Conservation (phyloP, 2,797 vertebrate species). For the Hybognathus amarus region DNA sequence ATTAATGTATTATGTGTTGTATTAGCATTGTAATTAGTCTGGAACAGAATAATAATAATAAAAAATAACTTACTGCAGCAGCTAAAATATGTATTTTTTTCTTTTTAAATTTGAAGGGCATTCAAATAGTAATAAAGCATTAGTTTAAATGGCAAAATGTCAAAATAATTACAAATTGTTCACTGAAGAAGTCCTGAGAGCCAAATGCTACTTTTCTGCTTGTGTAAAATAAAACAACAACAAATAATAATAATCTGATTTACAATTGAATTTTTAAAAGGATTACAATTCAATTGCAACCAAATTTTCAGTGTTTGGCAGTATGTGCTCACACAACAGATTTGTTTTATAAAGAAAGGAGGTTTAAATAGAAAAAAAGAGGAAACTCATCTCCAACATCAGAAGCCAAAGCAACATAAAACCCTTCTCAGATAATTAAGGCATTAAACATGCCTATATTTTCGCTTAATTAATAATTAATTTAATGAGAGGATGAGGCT, state of each 20-base stretch:
- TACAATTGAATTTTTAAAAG: not conserved
- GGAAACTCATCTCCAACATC: conserved; percentile 62
- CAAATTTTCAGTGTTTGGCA: not conserved
- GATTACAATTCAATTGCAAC: not conserved
- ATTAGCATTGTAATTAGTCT: not conserved
- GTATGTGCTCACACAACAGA: not conserved
- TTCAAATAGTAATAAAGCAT: not conserved
- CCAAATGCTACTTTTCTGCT: not conserved
- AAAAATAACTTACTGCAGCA: not conserved
- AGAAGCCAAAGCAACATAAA: conserved; percentile 86
- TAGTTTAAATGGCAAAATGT: not conserved
- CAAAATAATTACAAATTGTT: not conserved
- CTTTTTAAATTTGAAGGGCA: not conserved
- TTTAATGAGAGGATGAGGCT: conserved; percentile 86
- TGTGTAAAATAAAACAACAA: too few relatives aligned
- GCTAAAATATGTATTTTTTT: not conserved
- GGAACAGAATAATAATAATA: not conserved
- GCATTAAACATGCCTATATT: conserved; percentile 90
- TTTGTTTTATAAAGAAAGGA: conserved; percentile 8
- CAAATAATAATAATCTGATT: not conserved
- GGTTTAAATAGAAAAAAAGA: conserved; percentile 3
- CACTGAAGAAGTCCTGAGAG: not conserved
- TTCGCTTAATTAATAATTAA: conserved; percentile 91
- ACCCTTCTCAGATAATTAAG: conserved; percentile 86
- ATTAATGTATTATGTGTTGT: not conserved